Evolutionary conservation across 1,140 invertebrate species (phyloP), one percentile per base, ranked within the genome.

Genomic region (Proctacanthus coquilletti): DNA sequence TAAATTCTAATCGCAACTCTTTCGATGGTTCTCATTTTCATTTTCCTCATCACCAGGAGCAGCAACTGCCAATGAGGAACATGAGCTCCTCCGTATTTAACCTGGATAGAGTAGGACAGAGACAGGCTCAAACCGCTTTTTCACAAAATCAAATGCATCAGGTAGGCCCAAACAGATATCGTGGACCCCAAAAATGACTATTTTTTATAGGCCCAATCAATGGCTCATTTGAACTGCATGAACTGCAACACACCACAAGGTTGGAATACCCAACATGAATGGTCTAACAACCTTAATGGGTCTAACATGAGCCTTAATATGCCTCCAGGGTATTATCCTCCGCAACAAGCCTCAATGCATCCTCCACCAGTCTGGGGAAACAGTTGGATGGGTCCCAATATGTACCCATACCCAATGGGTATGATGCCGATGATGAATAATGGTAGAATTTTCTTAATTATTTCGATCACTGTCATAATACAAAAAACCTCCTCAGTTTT

Each of bases 241-340:
- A 57, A 58, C 20, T 58, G 55, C 18, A 43, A 45, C 36, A 42
- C 33, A n/a, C 46, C 46, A 13, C 50, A 49, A 18, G 30, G 35
- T 1, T 34, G 38, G 4, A 48, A 36, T 18, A 51, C 46, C 48
- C 18, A 45, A 0, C 42, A 41, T 50, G 25, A 30, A 15, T 46
- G 45, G 13, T 38, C 41, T 32, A 13, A 39, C 43, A 66, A 63
- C 50, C 70, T 74, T 48, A 75, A 63, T 45, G 68, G 71, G 25
- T 77, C 74, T 40, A 78, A 75, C 45, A 64, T 77, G 43, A 77
- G 72, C 36, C 59, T 80, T 14, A 77, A 79, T 40, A 56, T 73
- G 44, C 53, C 57, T 5, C 51, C 64, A 17, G 60, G 53, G 45
- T 53, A 44, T 1, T 60, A 54, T 42, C 55, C 58, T 52, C 52